These are phyloP conservation scores for Diacarnus erythraeanus DNA, from an alignment of 37 sponge, comb jelly and placozoan genomes.

Conservation along the genomic window DNA sequence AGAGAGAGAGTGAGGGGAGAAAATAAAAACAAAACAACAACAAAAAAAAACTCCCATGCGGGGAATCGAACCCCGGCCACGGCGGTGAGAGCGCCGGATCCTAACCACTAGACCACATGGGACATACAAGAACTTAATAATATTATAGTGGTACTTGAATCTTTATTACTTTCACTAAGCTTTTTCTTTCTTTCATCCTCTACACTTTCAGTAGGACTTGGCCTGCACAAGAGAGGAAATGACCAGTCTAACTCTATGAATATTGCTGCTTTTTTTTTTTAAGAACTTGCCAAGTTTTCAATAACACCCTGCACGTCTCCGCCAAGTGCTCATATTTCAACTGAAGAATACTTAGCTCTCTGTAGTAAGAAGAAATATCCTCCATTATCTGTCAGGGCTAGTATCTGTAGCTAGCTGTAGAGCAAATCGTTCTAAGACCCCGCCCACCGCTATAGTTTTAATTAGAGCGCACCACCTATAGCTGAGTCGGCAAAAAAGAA, in stretches of 20 bases:
- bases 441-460: no score
- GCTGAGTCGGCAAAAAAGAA: no score
- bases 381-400: background rate
- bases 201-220: slow-evolving; percentile 12
- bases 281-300: slow-evolving; percentile 35
- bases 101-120: slow-evolving; percentile 92
- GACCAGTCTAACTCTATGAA: background rate
- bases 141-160: no score
- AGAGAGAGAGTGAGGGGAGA: background rate
- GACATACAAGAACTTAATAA: slow-evolving; percentile 16
- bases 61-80: slow-evolving; percentile 91
- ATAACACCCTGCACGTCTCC: slow-evolving; percentile 16
- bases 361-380: background rate
- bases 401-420: no score
- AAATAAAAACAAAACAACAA: slow-evolving; percentile 20
- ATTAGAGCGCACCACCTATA: no score
- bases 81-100: slow-evolving; percentile 87
- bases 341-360: slow-evolving; percentile 17
- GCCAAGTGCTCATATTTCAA: slow-evolving; percentile 54
- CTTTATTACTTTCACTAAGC: no score
- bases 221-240: slow-evolving; percentile 1
- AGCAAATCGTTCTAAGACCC: no score
- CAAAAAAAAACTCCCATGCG: slow-evolving; percentile 64
- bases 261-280: background rate
- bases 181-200: no score